Evolutionary conservation across 2,113 vertebrate species (phyloP).

Genomic region (Hypocryptadius cinnamomeus): DNA sequence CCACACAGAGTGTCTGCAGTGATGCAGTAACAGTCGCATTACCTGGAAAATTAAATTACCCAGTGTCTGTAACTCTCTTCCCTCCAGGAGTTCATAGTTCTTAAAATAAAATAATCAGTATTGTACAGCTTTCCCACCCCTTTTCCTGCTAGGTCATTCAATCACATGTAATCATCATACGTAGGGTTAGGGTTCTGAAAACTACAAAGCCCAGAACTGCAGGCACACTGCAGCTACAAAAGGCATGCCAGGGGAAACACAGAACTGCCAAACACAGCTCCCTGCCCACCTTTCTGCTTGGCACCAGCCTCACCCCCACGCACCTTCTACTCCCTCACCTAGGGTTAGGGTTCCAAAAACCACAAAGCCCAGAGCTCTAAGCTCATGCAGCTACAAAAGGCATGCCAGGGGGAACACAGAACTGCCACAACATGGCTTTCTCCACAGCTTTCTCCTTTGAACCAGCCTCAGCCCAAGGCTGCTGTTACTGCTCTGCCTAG

Average conservation of each 20-base stretch:
- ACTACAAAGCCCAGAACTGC: neutral
- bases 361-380: neutral
- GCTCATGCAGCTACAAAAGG: neutral
- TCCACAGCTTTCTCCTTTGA: neutral
- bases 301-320: too few species aligned
- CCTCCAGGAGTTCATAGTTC: neutral
- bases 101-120: neutral
- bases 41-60: neutral
- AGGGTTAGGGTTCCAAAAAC: neutral
- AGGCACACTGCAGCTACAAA: neutral
- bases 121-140: neutral
- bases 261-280: too few species aligned
- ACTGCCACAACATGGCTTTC: neutral
- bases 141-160: neutral
- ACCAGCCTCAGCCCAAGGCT: neutral
- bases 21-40: neutral
- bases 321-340: too few species aligned
- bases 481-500: neutral
- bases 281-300: too few species aligned
- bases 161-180: rapidly evolving
- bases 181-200: neutral
- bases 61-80: neutral
- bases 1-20: neutral
- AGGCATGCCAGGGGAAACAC: too few species aligned
- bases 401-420: neutral